Evolutionary conservation across 2,888 invertebrate genomes (phyloP).

Genomic region (Mesopsocus fuscifrons): DNA sequence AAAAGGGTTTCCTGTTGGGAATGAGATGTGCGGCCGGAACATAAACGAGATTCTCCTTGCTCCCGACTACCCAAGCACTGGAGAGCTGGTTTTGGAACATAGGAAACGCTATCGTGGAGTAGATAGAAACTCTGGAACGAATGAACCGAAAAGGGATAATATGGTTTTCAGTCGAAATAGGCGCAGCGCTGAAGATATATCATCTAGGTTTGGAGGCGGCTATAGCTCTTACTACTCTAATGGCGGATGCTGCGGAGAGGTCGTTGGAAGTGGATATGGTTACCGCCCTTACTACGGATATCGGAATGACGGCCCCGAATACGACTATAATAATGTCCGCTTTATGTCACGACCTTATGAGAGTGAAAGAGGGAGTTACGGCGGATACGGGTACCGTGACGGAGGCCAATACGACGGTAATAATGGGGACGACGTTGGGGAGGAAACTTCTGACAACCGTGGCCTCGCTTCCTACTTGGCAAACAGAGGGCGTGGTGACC

Average conservation of each 20-base stretch:
- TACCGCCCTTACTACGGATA: too few relatives aligned
- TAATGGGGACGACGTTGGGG: neutral
- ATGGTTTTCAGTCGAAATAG: too few relatives aligned
- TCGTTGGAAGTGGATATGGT: too few relatives aligned
- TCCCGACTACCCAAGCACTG: neutral
- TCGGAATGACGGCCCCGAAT: too few relatives aligned
- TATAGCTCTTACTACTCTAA: neutral
- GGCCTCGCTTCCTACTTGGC: neutral
- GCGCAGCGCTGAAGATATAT: neutral
- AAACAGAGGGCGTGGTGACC: neutral
- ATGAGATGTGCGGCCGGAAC: neutral
- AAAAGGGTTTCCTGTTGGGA: neutral
- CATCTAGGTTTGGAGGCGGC: neutral
- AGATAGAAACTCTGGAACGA: neutral
- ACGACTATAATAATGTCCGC: neutral
- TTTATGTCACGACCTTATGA: neutral
- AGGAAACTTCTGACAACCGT: neutral
- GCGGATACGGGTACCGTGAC: neutral
- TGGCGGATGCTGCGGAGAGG: too few relatives aligned
- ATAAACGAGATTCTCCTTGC: neutral
- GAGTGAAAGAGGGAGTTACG: neutral
- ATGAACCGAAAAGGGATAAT: too few relatives aligned
- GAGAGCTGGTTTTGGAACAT: neutral
- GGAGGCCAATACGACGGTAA: neutral
- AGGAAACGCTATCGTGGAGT: neutral